These are phyloP conservation scores for Clarias magur DNA, from an alignment of 2,113 vertebrate species.

Conservation along the genomic window DNA sequence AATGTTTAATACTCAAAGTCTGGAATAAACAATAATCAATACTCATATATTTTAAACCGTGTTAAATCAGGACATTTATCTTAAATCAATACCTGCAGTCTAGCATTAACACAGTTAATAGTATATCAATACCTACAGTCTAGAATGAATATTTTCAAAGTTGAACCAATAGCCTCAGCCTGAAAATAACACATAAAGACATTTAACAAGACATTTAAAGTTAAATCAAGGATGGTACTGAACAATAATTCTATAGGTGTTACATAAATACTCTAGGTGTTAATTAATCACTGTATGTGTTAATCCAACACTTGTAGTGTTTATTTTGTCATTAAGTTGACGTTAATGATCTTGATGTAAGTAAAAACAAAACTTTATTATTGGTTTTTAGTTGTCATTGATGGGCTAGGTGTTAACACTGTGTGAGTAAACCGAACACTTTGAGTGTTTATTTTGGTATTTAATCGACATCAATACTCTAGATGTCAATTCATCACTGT, in stretches of 20 bases:
- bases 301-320: background rate
- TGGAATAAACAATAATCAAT: background rate
- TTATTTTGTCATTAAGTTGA: background rate
- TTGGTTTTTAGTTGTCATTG: background rate
- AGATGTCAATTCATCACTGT: background rate
- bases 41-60: background rate
- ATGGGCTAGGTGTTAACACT: background rate
- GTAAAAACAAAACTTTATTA: no score
- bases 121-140: background rate
- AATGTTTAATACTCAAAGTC: background rate
- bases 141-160: background rate
- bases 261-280: background rate
- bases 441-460: no score
- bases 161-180: background rate
- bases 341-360: background rate
- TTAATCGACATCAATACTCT: no score
- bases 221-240: background rate
- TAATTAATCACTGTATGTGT: background rate
- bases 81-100: background rate
- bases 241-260: background rate
- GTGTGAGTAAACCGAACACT: background rate
- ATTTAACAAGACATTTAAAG: background rate
- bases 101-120: background rate
- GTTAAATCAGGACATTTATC: background rate
- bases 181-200: background rate